A percentile compares a stretch with the other conserved stretches of the same genome.
Conservation (phyloP, 2,113 vertebrate genomes). For the Azemiops feae region DNA sequence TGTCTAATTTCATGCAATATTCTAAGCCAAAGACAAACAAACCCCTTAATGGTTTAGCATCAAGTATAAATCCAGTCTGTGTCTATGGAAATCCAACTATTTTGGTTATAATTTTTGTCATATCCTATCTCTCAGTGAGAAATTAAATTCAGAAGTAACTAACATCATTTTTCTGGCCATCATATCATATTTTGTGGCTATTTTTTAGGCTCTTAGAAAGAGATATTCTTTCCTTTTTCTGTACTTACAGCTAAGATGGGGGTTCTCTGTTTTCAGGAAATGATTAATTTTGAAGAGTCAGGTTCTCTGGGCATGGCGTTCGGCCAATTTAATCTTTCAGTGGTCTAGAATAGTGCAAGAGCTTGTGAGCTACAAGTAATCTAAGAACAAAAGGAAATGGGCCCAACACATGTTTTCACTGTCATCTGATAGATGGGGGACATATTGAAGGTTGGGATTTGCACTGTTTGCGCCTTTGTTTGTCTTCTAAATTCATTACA, state of each 20-base stretch:
- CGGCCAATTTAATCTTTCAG: background rate
- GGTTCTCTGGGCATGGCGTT: background rate
- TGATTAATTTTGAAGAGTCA: background rate
- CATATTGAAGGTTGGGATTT: constrained; percentile 23
- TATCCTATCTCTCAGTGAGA: background rate
- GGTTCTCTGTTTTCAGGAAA: background rate
- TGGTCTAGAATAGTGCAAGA: background rate
- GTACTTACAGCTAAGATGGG: background rate
- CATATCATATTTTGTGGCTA: background rate
- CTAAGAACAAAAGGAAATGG: constrained; percentile 17
- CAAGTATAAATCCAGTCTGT: background rate
- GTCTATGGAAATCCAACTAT: background rate
- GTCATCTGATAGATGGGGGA: constrained; percentile 20
- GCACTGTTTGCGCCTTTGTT: background rate
- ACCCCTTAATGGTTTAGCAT: background rate
- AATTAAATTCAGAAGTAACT: background rate
- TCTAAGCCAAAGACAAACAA: background rate
- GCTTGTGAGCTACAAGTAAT: background rate
- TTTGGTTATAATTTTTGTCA: background rate
- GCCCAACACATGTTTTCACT: constrained; percentile 12
- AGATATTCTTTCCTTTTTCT: background rate
- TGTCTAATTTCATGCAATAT: background rate
- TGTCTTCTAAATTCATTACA: constrained; percentile 24
- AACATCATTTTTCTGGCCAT: background rate
- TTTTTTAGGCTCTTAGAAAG: background rate